Conservation (phyloP, 2,888 invertebrate genomes). For the Mamestra brassicae region DNA sequence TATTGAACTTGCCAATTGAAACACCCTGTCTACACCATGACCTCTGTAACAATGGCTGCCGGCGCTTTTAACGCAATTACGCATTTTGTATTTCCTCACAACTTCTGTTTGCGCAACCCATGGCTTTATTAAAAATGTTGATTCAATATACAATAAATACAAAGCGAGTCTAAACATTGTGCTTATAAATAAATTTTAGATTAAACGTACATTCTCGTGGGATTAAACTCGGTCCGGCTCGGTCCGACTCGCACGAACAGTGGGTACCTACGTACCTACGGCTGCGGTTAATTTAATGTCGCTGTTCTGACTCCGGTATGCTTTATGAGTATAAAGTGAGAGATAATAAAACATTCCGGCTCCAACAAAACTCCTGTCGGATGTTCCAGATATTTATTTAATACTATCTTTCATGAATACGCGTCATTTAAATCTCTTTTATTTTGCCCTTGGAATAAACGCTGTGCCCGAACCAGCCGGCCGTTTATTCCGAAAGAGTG, state of each 20-base stretch:
- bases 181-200: slow-evolving; percentile 58
- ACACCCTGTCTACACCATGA: slow-evolving; percentile 18
- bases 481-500: slow-evolving; percentile 53
- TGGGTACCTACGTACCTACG: slow-evolving; percentile 20
- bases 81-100: slow-evolving; percentile 31
- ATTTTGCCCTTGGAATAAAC: slow-evolving; percentile 65
- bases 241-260: slow-evolving; percentile 63
- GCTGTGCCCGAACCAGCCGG: slow-evolving; percentile 42
- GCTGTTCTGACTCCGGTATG: slow-evolving; percentile 54
- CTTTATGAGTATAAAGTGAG: slow-evolving; percentile 69
- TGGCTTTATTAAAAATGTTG: slow-evolving; percentile 26
- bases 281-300: slow-evolving; percentile 72
- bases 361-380: slow-evolving; percentile 57
- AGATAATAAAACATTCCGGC: slow-evolving; percentile 69
- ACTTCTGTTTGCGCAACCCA: slow-evolving; percentile 22
- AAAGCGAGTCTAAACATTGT: slow-evolving; percentile 29
- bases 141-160: slow-evolving; percentile 44
- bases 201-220: slow-evolving; percentile 62
- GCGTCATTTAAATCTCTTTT: slow-evolving; percentile 66
- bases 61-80: slow-evolving; percentile 46
- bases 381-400: slow-evolving; percentile 69
- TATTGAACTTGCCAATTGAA: slow-evolving; percentile 42
- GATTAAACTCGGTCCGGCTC: slow-evolving; percentile 57
- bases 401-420: slow-evolving; percentile 66
- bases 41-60: slow-evolving; percentile 30